phyloP scores from a whole-genome alignment of 2,888 invertebrate genomes.

The Xestia rhomboidea region DNA sequence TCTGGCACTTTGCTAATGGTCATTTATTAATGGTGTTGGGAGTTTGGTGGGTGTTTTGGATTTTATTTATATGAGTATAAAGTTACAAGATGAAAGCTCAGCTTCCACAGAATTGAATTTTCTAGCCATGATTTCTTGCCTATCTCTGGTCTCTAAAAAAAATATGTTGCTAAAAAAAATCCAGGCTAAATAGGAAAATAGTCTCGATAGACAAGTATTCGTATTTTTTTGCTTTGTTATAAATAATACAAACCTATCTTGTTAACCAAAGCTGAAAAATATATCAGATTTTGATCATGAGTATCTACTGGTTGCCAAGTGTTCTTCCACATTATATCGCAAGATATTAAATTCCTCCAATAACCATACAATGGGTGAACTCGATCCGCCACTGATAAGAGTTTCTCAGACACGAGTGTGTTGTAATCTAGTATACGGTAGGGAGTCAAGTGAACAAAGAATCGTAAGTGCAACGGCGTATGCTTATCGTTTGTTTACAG shows the following conservation, averaged over 20 bases:
- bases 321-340: slow-evolving; percentile 10
- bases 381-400: slow-evolving; percentile 76
- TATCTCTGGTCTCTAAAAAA: neutral
- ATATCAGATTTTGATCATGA: neutral
- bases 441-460: slow-evolving; percentile 81
- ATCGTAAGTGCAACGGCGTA: slow-evolving; percentile 71
- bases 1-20: slow-evolving; percentile 32
- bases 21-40: slow-evolving; percentile 8
- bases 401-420: slow-evolving; percentile 74
- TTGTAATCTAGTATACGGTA: slow-evolving; percentile 74
- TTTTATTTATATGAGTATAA: neutral
- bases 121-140: neutral
- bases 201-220: neutral
- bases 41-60: neutral
- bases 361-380: slow-evolving; percentile 67
- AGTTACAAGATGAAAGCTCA: slow-evolving; percentile 11
- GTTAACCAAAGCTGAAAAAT: neutral
- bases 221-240: neutral
- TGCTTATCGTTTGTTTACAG: slow-evolving; percentile 84
- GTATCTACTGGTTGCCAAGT: slow-evolving; percentile 3
- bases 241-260: neutral
- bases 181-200: neutral
- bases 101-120: neutral
- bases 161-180: neutral
- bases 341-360: slow-evolving; percentile 49